phyloP scores from a whole-genome alignment of 2,797 vertebrate species.

The Tapirus indicus region DNA sequence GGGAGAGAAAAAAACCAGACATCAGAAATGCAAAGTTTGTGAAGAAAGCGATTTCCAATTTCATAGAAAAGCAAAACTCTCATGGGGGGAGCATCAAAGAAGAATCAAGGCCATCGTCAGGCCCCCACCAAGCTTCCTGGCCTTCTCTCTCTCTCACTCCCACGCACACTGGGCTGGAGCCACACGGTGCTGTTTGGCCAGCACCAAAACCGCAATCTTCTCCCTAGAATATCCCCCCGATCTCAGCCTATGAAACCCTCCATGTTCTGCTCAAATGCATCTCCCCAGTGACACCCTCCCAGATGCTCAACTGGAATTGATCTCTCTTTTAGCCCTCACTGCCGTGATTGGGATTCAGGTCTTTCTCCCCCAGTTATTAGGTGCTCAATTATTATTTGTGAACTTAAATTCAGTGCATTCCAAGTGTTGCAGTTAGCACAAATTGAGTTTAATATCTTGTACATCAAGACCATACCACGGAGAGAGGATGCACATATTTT shows the following conservation, averaged over 20 bases:
- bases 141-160: not conserved
- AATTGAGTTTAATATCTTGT: constrained; percentile 52
- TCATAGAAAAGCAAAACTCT: not conserved
- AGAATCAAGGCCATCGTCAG: not conserved
- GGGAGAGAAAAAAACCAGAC: not conserved
- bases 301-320: not conserved
- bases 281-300: not conserved
- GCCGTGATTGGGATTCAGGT: not conserved
- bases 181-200: not conserved
- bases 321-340: not conserved
- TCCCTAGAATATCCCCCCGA: not conserved
- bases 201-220: not conserved
- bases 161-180: not conserved
- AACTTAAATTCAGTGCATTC: constrained; percentile 54
- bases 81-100: not conserved
- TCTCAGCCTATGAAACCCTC: not conserved
- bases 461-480: not conserved
- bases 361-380: constrained; percentile 16
- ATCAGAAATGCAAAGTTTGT: constrained; percentile 19
- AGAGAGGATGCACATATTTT: constrained; percentile 5
- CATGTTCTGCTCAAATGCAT: not conserved
- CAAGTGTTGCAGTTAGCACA: constrained; percentile 30
- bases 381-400: constrained; percentile 58
- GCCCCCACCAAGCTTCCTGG: not conserved
- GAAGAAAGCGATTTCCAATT: constrained; percentile 10